Conservation (phyloP, 1,140 invertebrate species). For the Drosophila ohnishii region DNA sequence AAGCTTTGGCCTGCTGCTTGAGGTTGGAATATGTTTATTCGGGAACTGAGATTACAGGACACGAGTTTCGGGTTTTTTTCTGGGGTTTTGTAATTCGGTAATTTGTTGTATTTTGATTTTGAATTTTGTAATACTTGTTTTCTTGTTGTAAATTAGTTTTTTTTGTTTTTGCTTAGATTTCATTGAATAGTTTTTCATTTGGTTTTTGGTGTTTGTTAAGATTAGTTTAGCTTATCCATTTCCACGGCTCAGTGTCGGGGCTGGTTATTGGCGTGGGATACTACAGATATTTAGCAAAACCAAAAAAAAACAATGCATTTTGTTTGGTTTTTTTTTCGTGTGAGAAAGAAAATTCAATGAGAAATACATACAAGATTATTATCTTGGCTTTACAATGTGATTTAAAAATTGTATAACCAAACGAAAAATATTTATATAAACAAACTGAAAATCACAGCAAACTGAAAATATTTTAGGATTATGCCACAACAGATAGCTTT, state of each 20-base stretch:
- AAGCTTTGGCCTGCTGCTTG: slow-evolving; percentile 26
- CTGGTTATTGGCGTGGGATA: slow-evolving; percentile 92
- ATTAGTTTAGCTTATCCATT: slow-evolving; percentile 86
- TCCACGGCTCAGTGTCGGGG: slow-evolving; percentile 93
- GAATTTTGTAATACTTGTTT: slow-evolving; percentile 5
- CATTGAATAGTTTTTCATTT: slow-evolving; percentile 15
- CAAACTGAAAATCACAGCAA: slow-evolving; percentile 11
- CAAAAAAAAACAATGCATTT: slow-evolving; percentile 27
- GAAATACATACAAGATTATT: slow-evolving; percentile 74
- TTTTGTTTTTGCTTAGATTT: slow-evolving; percentile 31
- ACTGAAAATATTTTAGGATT: slow-evolving; percentile 1
- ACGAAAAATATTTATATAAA: background rate
- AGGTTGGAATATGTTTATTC: background rate
- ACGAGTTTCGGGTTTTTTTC: slow-evolving; percentile 6
- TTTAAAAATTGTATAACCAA: slow-evolving; percentile 8
- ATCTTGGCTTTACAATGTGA: slow-evolving; percentile 28
- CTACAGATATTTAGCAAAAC: slow-evolving; percentile 84
- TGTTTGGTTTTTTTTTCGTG: slow-evolving; percentile 21
- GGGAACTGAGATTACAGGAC: slow-evolving; percentile 12
- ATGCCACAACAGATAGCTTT: slow-evolving; percentile 21
- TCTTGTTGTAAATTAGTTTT: slow-evolving; percentile 14
- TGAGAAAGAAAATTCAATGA: slow-evolving; percentile 71
- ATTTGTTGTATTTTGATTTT: slow-evolving; percentile 26
- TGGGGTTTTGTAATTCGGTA: slow-evolving; percentile 17
- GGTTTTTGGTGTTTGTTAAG: slow-evolving; percentile 22